Evolutionary conservation across 2,113 vertebrate genomes (phyloP).

Genomic region (Ceuthmochares aereus): DNA sequence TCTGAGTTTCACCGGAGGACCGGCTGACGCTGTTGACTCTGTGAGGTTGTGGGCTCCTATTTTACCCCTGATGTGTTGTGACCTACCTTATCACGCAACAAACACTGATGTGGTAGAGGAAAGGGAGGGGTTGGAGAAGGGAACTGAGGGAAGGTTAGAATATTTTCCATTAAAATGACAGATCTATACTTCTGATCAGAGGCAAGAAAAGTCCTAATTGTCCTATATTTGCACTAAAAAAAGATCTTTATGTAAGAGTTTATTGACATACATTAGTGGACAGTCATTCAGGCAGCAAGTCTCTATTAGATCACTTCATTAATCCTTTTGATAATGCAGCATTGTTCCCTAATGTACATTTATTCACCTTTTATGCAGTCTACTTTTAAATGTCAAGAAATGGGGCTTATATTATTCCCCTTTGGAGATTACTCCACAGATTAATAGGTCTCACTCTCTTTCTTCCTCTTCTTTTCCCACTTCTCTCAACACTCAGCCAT

Average conservation of each 20-base stretch:
- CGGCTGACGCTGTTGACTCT: background rate
- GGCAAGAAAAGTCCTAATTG: background rate
- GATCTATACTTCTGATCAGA: background rate
- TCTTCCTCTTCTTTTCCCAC: background rate
- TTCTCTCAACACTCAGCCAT: background rate
- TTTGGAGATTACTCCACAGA: constrained; percentile 3
- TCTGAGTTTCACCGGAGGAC: background rate
- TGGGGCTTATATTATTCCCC: background rate
- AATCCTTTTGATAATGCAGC: constrained; percentile 22
- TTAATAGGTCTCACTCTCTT: constrained; percentile 32
- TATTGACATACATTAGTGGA: background rate
- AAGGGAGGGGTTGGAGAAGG: background rate
- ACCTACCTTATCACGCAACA: background rate
- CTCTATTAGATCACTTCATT: background rate
- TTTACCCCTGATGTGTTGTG: accelerated
- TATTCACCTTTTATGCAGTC: constrained; percentile 48
- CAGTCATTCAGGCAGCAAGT: background rate
- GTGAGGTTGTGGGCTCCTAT: background rate
- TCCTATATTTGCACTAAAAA: background rate
- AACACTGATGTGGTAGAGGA: background rate
- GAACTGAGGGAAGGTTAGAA: background rate
- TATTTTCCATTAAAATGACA: background rate
- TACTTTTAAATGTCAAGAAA: constrained; percentile 53
- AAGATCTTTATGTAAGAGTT: background rate
- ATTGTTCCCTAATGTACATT: constrained; percentile 21